These are phyloP conservation scores for Archaeoteleia sp. DNA, from an alignment of 2,888 invertebrate species.

Conservation along the genomic window DNA sequence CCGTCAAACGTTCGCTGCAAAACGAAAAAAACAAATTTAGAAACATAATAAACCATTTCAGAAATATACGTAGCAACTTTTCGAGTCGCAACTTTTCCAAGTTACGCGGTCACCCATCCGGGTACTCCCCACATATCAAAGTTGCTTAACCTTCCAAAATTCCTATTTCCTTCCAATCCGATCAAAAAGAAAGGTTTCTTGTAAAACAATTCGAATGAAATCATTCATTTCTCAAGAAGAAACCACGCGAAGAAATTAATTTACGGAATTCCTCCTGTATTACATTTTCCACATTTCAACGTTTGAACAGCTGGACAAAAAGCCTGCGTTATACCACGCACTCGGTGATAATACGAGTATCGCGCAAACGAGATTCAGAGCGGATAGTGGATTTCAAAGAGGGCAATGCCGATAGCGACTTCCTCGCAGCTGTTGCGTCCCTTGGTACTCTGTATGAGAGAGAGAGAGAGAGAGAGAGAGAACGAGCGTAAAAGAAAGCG, in stretches of 20 bases:
- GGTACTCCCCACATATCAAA: too few relatives aligned
- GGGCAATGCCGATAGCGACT: conserved; percentile 55
- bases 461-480: conserved; percentile 1
- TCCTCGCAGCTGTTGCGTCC: conserved; percentile 60
- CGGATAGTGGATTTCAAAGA: conserved; percentile 24
- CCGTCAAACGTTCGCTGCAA: conserved; percentile 89
- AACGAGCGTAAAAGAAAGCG: conserved; percentile 12
- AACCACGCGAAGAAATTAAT: too few relatives aligned
- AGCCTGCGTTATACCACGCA: not conserved
- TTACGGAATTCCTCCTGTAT: too few relatives aligned
- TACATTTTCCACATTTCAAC: too few relatives aligned
- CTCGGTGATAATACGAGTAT: conserved; percentile 1
- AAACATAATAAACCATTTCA: not conserved
- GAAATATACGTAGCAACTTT: too few relatives aligned
- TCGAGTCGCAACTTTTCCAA: too few relatives aligned
- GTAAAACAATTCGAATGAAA: too few relatives aligned
- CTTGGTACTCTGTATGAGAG: conserved; percentile 25
- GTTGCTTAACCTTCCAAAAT: too few relatives aligned
- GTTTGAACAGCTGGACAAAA: not conserved
- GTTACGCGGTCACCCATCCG: too few relatives aligned
- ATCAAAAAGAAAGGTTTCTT: too few relatives aligned
- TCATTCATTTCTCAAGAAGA: too few relatives aligned
- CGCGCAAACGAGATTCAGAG: conserved; percentile 2
- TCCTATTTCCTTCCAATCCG: too few relatives aligned
- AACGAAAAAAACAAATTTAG: conserved; percentile 29